Evolutionary conservation across 2,888 invertebrate species (phyloP).

Genomic region (Strigamia maritima): DNA sequence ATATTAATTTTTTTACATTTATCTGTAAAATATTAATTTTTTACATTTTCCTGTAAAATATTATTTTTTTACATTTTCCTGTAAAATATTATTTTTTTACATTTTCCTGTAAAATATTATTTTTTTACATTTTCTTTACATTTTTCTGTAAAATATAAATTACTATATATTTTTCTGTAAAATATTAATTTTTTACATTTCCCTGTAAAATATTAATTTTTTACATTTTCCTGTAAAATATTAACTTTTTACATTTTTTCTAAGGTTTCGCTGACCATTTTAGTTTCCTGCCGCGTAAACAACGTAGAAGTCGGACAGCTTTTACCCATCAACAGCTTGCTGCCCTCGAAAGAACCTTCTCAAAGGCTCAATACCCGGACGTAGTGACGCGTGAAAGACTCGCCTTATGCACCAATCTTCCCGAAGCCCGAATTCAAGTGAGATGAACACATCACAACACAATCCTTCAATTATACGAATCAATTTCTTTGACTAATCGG

Average conservation of each 20-base stretch:
- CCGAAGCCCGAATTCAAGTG: slow-evolving; percentile 57
- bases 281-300: slow-evolving; percentile 49
- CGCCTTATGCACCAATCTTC: slow-evolving; percentile 55
- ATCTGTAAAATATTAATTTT: too few relatives aligned
- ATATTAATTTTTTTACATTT: too few relatives aligned
- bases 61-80: too few relatives aligned
- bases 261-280: slow-evolving; percentile 31
- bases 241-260: not conserved
- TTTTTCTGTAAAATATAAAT: too few relatives aligned
- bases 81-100: too few relatives aligned
- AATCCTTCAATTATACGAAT: too few relatives aligned
- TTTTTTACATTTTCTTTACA: not conserved
- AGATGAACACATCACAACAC: too few relatives aligned
- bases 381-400: slow-evolving; percentile 55
- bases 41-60: too few relatives aligned
- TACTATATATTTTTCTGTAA: too few relatives aligned
- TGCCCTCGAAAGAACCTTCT: slow-evolving; percentile 54
- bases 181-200: too few relatives aligned
- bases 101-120: not conserved
- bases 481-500: not conserved
- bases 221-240: not conserved
- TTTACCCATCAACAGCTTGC: slow-evolving; percentile 56
- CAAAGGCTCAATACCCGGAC: slow-evolving; percentile 56
- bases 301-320: slow-evolving; percentile 54
- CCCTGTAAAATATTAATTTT: not conserved